Percentiles rank a stretch among this genome's conserved stretches.
phyloP scores from a whole-genome alignment of 2,888 invertebrate species.

The Bombylius major region DNA sequence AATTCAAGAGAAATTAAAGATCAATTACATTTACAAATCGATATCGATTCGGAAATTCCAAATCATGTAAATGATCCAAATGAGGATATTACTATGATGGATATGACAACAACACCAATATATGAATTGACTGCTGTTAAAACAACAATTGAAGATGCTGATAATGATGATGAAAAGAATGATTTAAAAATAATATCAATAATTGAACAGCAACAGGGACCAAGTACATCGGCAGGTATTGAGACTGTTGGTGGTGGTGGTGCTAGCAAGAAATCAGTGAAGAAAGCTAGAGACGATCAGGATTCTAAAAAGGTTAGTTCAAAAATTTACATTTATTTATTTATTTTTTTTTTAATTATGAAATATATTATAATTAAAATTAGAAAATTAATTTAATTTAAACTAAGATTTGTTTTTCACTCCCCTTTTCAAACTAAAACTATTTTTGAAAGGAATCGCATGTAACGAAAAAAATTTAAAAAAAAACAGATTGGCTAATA shows the following conservation, averaged over 20 bases:
- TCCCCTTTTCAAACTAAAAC: too few species aligned
- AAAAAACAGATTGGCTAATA: too few species aligned
- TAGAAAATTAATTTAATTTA: too few species aligned
- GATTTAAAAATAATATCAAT: not conserved
- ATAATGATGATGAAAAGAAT: not conserved
- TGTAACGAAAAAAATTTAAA: too few species aligned
- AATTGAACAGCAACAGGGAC: too few species aligned
- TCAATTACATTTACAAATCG: not conserved
- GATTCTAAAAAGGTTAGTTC: not conserved
- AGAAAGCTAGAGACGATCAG: not conserved
- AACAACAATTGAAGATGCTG: not conserved
- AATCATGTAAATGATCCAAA: not conserved
- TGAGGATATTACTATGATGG: not conserved
- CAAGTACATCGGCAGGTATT: too few species aligned
- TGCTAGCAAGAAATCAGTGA: not conserved
- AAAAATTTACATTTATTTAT: not conserved
- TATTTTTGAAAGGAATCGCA: too few species aligned
- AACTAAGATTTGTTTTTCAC: too few species aligned
- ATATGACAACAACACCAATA: not conserved
- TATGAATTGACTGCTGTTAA: not conserved
- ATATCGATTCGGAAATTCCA: conserved; percentile 5
- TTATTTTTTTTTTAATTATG: not conserved
- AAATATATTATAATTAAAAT: too few species aligned
- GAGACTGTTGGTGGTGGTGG: too few species aligned
- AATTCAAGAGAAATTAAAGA: not conserved